These are phyloP conservation scores for Trissolcus basalis DNA, from an alignment of 1,140 invertebrate species.

Conservation along the genomic window DNA sequence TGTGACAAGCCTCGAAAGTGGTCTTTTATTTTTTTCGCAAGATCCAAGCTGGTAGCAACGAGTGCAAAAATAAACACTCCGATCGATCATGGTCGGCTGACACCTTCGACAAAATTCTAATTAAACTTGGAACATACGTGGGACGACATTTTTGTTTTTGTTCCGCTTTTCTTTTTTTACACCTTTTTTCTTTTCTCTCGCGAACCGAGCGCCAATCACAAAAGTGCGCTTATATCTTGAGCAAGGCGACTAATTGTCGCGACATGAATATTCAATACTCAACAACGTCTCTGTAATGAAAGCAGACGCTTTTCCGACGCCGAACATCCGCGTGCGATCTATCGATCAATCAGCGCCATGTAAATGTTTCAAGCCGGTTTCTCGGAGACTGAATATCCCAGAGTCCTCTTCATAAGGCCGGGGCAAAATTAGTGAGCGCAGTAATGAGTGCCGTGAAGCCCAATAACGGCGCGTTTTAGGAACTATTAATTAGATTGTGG, in stretches of 20 bases:
- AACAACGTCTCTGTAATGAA: slow-evolving; percentile 28
- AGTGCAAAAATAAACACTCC: slow-evolving; percentile 25
- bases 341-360: slow-evolving; percentile 53
- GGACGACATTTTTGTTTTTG: slow-evolving; percentile 4
- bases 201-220: no score
- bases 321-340: slow-evolving; percentile 20
- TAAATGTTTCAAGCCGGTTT: slow-evolving; percentile 41
- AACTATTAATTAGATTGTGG: slow-evolving; percentile 21
- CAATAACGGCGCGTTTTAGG: slow-evolving; percentile 37
- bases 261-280: slow-evolving; percentile 44
- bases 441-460: slow-evolving; percentile 43
- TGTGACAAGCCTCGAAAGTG: slow-evolving; percentile 10
- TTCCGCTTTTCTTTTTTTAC: no score
- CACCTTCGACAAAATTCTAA: slow-evolving; percentile 44
- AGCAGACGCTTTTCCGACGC: background rate
- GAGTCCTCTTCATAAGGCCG: no score
- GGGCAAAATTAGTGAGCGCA: slow-evolving; percentile 18
- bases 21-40: background rate
- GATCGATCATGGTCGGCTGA: slow-evolving; percentile 53
- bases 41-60: slow-evolving; percentile 18
- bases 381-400: background rate
- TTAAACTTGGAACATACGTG: slow-evolving; percentile 42
- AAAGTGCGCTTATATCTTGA: no score
- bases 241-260: slow-evolving; percentile 30
- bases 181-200: no score